phyloP scores from a whole-genome alignment of 1,140 invertebrate species.

The Zaprionus taronus region DNA sequence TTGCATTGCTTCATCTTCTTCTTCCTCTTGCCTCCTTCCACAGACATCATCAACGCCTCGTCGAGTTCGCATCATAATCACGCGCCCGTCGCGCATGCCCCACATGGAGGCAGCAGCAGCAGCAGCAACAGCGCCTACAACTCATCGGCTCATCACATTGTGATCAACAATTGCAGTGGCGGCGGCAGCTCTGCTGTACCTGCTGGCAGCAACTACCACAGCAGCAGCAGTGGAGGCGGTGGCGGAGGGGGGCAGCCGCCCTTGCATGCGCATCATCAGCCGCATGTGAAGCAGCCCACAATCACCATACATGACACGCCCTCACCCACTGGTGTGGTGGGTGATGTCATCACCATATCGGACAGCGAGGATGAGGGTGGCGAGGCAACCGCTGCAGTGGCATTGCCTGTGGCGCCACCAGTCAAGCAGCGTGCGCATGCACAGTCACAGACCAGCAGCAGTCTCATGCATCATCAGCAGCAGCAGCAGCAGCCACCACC shows the following conservation, averaged over 20 bases:
- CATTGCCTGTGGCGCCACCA: slow-evolving; percentile 54
- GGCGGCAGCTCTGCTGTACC: slow-evolving; percentile 58
- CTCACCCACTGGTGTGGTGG: slow-evolving; percentile 90
- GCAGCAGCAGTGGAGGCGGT: slow-evolving; percentile 1
- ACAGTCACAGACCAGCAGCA: slow-evolving; percentile 85
- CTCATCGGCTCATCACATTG: slow-evolving; percentile 67
- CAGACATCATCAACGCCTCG: slow-evolving; percentile 76
- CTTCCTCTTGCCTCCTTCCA: slow-evolving; percentile 19
- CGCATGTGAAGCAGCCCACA: slow-evolving; percentile 85
- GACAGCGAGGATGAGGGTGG: slow-evolving; percentile 96
- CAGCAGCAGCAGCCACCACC: slow-evolving; percentile 49
- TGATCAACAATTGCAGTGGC: slow-evolving; percentile 63
- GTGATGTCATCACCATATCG: slow-evolving; percentile 95
- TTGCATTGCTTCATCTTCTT: not conserved
- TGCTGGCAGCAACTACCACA: slow-evolving; percentile 56
- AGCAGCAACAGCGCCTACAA: slow-evolving; percentile 58
- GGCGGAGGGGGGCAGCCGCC: slow-evolving; percentile 40
- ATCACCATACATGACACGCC: slow-evolving; percentile 96
- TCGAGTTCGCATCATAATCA: slow-evolving; percentile 72
- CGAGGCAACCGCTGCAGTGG: slow-evolving; percentile 66
- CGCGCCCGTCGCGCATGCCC: slow-evolving; percentile 58
- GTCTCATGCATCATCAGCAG: slow-evolving; percentile 47
- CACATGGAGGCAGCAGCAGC: slow-evolving; percentile 47
- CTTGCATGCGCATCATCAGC: slow-evolving; percentile 66
- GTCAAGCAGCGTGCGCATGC: slow-evolving; percentile 83